Evolutionary conservation across 2,888 invertebrate genomes (phyloP).

Genomic region (Malthinus seriepunctatus): DNA sequence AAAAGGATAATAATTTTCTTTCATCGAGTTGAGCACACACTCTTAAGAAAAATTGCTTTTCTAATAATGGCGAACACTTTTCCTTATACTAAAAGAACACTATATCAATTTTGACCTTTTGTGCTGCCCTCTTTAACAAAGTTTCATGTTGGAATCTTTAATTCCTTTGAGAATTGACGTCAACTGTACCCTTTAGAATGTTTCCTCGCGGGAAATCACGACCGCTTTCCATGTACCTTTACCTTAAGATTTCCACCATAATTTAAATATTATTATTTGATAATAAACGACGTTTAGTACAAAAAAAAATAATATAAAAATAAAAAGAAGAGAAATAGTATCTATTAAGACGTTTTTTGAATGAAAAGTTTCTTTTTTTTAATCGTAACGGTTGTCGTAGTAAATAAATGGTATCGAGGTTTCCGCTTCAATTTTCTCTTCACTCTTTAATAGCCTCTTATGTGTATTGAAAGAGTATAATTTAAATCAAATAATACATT

Average conservation of each 20-base stretch:
- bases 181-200: conserved; percentile 41
- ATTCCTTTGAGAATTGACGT: conserved; percentile 36
- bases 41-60: not conserved
- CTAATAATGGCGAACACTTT: too few species aligned
- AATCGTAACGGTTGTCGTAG: conserved; percentile 7
- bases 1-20: not conserved
- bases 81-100: not conserved
- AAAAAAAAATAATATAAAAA: not conserved
- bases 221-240: conserved; percentile 29
- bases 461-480: conserved; percentile 10
- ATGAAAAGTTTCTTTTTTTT: conserved; percentile 4
- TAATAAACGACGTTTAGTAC: conserved; percentile 24
- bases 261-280: conserved; percentile 18
- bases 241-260: conserved; percentile 36
- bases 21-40: not conserved
- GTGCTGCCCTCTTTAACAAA: conserved; percentile 20
- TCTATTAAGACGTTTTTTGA: not conserved
- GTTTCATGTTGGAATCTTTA: conserved; percentile 32
- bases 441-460: conserved; percentile 6
- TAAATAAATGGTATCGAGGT: conserved; percentile 10
- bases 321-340: not conserved
- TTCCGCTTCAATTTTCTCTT: conserved; percentile 15
- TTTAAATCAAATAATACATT: not conserved
- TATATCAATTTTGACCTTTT: conserved; percentile 12
- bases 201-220: conserved; percentile 45